Percentiles rank a stretch among this genome's conserved stretches.
phyloP scores from a whole-genome alignment of 2,888 invertebrate genomes.

The Drosophila colorata region DNA sequence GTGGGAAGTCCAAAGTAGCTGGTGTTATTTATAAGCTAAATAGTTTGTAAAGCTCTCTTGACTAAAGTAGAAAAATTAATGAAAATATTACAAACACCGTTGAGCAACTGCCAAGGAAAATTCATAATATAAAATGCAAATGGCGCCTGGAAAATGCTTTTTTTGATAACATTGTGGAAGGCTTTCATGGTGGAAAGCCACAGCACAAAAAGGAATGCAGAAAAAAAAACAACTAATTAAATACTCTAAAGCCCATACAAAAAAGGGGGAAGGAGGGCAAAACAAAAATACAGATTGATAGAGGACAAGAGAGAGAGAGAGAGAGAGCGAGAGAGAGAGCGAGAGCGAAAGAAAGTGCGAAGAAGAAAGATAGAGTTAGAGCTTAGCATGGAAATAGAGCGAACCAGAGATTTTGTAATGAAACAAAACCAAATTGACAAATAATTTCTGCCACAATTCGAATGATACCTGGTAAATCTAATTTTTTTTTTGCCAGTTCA shows the following conservation, averaged over 20 bases:
- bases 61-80: not conserved
- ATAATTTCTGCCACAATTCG: slow-evolving; percentile 30
- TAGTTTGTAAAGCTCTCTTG: not conserved
- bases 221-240: slow-evolving; percentile 16
- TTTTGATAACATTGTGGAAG: slow-evolving; percentile 39
- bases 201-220: slow-evolving; percentile 13
- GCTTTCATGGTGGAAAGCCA: slow-evolving; percentile 6
- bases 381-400: too few species aligned
- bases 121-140: not conserved
- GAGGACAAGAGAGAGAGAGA: too few species aligned
- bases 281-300: too few species aligned
- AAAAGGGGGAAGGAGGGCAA: not conserved
- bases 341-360: not conserved
- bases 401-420: not conserved
- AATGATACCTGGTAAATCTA: slow-evolving; percentile 3
- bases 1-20: not conserved
- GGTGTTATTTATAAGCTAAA: not conserved
- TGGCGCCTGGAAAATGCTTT: slow-evolving; percentile 16
- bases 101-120: not conserved
- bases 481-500: not conserved
- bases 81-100: not conserved
- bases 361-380: not conserved
- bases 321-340: not conserved
- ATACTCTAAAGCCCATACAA: slow-evolving; percentile 2
- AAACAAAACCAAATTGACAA: slow-evolving; percentile 10